These are phyloP conservation scores for Neopelma chrysocephalum DNA, from an alignment of 2,797 vertebrate genomes.

Conservation along the genomic window DNA sequence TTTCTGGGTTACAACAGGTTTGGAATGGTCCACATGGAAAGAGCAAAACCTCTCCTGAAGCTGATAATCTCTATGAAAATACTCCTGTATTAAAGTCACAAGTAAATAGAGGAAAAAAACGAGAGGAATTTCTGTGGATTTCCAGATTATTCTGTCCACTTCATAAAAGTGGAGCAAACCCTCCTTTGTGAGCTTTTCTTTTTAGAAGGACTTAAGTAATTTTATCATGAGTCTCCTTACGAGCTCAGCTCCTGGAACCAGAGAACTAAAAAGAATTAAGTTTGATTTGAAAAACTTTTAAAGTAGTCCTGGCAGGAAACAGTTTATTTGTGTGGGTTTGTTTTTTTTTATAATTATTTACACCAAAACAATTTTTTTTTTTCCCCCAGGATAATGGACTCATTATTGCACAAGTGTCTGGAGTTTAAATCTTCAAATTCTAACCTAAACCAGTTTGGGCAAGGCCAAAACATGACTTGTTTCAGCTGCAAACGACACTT, in stretches of 20 bases:
- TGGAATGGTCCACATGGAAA: not conserved
- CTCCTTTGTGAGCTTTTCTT: not conserved
- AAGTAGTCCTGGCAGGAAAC: not conserved
- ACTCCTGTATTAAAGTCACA: not conserved
- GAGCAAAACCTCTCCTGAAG: not conserved
- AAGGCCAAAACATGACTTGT: not conserved
- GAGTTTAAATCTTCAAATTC: not conserved
- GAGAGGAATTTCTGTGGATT: not conserved
- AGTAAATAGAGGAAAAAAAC: not conserved
- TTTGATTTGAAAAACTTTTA: not conserved
- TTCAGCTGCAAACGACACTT: not conserved
- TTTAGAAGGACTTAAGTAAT: not conserved
- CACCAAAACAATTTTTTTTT: not conserved
- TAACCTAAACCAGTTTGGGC: not conserved
- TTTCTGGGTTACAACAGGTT: not conserved
- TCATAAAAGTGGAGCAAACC: not conserved
- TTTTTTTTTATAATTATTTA: not conserved
- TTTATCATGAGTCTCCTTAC: not conserved
- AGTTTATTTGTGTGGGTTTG: not conserved
- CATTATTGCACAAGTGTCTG: conserved; percentile 10
- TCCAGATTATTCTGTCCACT: not conserved
- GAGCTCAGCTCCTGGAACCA: not conserved
- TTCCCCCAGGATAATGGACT: not conserved
- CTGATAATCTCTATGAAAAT: not conserved
- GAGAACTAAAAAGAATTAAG: not conserved